These are phyloP conservation scores for Sinosuthora webbiana DNA, from an alignment of 2,113 vertebrate species.

Conservation along the genomic window DNA sequence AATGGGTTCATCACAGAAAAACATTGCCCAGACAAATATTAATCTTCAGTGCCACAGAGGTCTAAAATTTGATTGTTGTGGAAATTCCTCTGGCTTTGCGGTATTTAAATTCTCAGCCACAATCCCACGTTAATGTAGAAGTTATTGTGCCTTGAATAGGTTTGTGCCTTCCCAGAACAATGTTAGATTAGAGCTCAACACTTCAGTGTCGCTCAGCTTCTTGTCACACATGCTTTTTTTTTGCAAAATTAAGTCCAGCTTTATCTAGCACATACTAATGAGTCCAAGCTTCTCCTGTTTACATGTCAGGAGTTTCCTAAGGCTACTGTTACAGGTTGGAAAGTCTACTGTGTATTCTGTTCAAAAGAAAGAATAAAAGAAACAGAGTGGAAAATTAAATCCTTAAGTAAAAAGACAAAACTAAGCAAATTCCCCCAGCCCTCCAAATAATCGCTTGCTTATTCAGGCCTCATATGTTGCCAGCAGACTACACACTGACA, in stretches of 20 bases:
- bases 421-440: background rate
- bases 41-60: background rate
- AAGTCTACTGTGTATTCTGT: background rate
- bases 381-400: background rate
- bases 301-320: background rate
- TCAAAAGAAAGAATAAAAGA: background rate
- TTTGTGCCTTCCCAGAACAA: constrained; percentile 14
- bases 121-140: background rate
- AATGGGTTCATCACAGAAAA: constrained; percentile 18
- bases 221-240: background rate
- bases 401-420: constrained; percentile 18
- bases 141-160: background rate
- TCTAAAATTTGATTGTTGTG: background rate
- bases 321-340: background rate
- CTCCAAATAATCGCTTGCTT: background rate
- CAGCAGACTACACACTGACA: constrained; percentile 5
- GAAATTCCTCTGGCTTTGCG: background rate
- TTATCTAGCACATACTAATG: constrained; percentile 5
- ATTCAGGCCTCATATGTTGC: background rate
- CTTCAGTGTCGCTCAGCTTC: background rate
- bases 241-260: background rate
- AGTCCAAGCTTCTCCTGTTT: background rate
- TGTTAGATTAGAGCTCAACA: constrained; percentile 22
- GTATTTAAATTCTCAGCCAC: constrained; percentile 40
- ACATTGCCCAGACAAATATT: background rate